Percentiles rank a stretch among this genome's conserved stretches.
phyloP scores from a whole-genome alignment of 2,888 invertebrate genomes.

The Coremacera marginata region DNA sequence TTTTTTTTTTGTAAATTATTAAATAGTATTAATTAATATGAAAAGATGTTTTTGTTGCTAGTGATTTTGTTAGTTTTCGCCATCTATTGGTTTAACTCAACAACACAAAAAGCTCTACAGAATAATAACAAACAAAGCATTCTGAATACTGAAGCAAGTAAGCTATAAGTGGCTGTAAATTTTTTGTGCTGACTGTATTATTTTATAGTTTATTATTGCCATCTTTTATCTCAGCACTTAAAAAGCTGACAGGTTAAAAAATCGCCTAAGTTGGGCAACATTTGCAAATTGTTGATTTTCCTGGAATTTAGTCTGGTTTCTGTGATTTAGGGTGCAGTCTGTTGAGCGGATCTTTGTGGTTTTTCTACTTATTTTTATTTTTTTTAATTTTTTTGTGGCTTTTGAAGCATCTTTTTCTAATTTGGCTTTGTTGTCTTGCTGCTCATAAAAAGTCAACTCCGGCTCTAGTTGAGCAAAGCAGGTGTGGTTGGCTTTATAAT shows the following conservation, averaged over 20 bases:
- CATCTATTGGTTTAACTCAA: conserved; percentile 8
- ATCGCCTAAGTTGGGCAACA: too few species aligned
- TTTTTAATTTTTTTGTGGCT: conserved; percentile 2
- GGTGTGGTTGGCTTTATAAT: conserved; percentile 14
- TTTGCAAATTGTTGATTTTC: not conserved
- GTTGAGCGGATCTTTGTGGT: not conserved
- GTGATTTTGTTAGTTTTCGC: conserved; percentile 13
- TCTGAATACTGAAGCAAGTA: conserved; percentile 11
- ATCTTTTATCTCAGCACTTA: not conserved
- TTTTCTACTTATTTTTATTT: not conserved
- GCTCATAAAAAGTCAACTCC: conserved; percentile 5
- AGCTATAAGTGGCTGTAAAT: not conserved
- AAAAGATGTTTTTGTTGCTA: conserved; percentile 6
- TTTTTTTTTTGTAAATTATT: not conserved
- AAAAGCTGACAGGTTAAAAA: not conserved
- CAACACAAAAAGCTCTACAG: not conserved
- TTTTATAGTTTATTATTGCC: too few species aligned
- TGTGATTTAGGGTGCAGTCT: not conserved
- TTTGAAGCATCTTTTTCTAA: conserved; percentile 5
- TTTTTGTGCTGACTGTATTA: too few species aligned
- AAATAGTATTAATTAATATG: not conserved
- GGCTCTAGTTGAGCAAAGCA: not conserved
- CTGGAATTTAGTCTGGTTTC: not conserved
- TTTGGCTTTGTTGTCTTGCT: conserved; percentile 5
- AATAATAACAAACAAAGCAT: not conserved